Evolutionary conservation across 2,888 invertebrate species (phyloP), one percentile per base, ranked within the genome.

Genomic region (Acleris emargana): DNA sequence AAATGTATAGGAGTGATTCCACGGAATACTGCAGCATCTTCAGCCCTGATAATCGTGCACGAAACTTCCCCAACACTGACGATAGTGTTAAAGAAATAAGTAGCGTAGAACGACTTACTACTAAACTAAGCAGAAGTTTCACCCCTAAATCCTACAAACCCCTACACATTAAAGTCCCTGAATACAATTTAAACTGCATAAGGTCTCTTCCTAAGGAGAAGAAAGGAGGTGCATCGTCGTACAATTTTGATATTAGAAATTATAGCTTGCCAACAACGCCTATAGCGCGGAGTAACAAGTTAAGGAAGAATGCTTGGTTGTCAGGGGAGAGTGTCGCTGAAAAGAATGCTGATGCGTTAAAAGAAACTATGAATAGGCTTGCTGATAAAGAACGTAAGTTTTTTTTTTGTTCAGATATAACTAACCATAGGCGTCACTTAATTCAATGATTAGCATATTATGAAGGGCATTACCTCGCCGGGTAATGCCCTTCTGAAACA

Each of bases 221-320:
- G 22, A 81, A 76, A 68, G 75, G 75, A 22, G 69, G 63, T 49
- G 82, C 78, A 43, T 84, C 91, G 0, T 87, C 89, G n/a, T 93
- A 92, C 69, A 89, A 85, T 72, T 93, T 93, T 68, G 88, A 91
- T 80, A 88, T 93, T 68, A 86, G 85, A 71, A 90, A 93, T 68
- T 92, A 88, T 53, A 90, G 89, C 72, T 81, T 93, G 68, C 94
- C 93, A 1, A 82, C 82, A 0, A 93, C 93, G 6, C 93, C 93
- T 1, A 94, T 94, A 63, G 94, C 94, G 5, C 81, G 93, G 6
- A 93, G 91, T 72, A 93, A 93, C 67, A 93, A 93, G 71, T 77
- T 94, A 69, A 87, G 93, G 69, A 92, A 89, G 69, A 93, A 93
- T 64, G 93, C 93, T 9, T 94, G 93, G 93, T 79, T 93, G 1